Evolutionary conservation across 30 jellyfish, hydroid and myxozoan genomes (phyloP).

Genomic region (Hydractinia symbiolongicarpus): DNA sequence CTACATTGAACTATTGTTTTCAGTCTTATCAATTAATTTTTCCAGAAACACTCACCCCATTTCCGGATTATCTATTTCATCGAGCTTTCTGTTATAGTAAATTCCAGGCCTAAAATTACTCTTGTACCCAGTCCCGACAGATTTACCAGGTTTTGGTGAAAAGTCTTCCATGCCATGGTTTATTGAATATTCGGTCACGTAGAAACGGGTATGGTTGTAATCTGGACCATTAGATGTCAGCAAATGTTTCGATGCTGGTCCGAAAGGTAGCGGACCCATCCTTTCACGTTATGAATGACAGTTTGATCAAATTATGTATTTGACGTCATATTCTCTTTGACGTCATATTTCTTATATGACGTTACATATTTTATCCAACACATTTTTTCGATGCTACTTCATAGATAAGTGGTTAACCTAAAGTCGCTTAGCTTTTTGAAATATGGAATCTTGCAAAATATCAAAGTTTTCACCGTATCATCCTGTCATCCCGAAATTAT

Average conservation of each 20-base stretch:
- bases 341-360: too few relatives aligned
- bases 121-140: conserved; percentile 70
- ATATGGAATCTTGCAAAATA: not conserved
- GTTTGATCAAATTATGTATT: too few relatives aligned
- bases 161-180: conserved; percentile 47
- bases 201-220: conserved; percentile 28
- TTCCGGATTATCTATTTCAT: conserved; percentile 58
- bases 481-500: conserved; percentile 73
- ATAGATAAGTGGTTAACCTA: too few relatives aligned
- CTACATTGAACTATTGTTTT: too few relatives aligned
- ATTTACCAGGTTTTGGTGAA: conserved; percentile 50
- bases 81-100: conserved; percentile 54
- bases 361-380: too few relatives aligned
- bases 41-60: conserved; percentile 40
- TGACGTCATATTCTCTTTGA: too few relatives aligned
- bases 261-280: conserved; percentile 59
- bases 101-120: conserved; percentile 72
- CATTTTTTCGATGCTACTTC: too few relatives aligned
- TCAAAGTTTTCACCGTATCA: conserved; percentile 64
- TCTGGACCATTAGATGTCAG: conserved; percentile 62
- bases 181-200: conserved; percentile 60
- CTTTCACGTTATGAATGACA: not conserved
- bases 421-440: too few relatives aligned
- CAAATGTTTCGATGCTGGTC: conserved; percentile 55
- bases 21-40: too few relatives aligned